Evolutionary conservation across 2,113 vertebrate genomes (phyloP).

Genomic region (Brienomyrus longianalis): DNA sequence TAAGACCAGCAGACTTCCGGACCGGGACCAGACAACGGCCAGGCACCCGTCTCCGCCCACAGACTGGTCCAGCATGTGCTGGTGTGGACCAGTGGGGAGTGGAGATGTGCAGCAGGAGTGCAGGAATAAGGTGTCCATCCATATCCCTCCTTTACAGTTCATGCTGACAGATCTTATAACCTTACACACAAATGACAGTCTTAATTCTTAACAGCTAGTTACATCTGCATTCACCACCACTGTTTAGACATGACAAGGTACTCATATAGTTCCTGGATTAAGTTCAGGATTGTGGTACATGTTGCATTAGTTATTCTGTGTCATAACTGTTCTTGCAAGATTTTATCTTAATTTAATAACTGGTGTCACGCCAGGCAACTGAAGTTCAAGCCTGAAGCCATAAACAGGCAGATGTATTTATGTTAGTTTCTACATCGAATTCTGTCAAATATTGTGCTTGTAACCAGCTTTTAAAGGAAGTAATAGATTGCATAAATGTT

Average conservation of each 20-base stretch:
- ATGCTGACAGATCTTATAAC: not conserved
- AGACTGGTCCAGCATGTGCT: not conserved
- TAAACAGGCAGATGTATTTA: not conserved
- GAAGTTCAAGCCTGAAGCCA: not conserved
- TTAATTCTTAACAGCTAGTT: not conserved
- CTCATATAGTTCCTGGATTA: not conserved
- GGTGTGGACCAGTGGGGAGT: not conserved
- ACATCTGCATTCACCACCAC: not conserved
- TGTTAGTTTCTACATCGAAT: not conserved
- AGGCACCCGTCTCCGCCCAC: conserved; percentile 12
- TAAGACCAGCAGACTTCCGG: conserved; percentile 1
- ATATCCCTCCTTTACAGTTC: not conserved
- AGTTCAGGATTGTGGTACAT: not conserved
- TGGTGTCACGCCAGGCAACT: not conserved
- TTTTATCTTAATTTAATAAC: not conserved
- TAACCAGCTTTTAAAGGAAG: not conserved
- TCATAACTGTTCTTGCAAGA: not conserved
- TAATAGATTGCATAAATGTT: not conserved
- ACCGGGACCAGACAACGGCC: conserved; percentile 3
- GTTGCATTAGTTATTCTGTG: not conserved
- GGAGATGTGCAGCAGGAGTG: not conserved
- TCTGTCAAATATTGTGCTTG: not conserved
- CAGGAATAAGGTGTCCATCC: too few relatives aligned
- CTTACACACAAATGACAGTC: not conserved
- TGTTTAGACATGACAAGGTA: not conserved